These are phyloP conservation scores for Heliconius melpomene DNA, from an alignment of 1,140 invertebrate species.

Conservation along the genomic window DNA sequence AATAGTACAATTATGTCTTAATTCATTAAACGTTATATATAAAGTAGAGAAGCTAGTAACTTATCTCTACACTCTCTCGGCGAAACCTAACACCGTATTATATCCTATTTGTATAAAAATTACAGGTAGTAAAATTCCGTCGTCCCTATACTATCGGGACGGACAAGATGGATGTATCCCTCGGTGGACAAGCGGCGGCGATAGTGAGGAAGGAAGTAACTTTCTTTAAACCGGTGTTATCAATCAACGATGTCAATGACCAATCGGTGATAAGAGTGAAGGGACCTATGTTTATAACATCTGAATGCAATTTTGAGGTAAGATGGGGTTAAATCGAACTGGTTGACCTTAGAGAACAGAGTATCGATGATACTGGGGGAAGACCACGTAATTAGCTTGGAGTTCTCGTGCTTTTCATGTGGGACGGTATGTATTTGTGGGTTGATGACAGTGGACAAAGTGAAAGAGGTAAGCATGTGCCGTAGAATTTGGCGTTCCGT, in stretches of 20 bases:
- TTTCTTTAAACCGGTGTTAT: slow-evolving; percentile 63
- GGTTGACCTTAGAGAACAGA: too few relatives aligned
- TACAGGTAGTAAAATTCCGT: slow-evolving; percentile 59
- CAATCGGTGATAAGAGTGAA: slow-evolving; percentile 54
- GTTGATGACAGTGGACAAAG: too few relatives aligned
- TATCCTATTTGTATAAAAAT: slow-evolving; percentile 2
- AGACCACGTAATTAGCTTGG: too few relatives aligned
- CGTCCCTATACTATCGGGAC: slow-evolving; percentile 58
- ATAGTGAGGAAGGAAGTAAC: slow-evolving; percentile 62
- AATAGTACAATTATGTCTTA: too few relatives aligned
- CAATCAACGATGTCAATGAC: slow-evolving; percentile 57
- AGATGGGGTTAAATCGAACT: background rate
- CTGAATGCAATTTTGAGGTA: slow-evolving; percentile 57
- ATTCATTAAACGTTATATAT: background rate
- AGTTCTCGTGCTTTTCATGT: too few relatives aligned
- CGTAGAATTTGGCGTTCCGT: too few relatives aligned
- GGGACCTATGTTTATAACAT: slow-evolving; percentile 49
- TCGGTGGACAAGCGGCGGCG: slow-evolving; percentile 50
- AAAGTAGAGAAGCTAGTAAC: background rate
- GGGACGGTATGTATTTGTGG: too few relatives aligned
- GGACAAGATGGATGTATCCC: slow-evolving; percentile 61
- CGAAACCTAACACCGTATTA: too few relatives aligned
- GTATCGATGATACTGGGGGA: too few relatives aligned
- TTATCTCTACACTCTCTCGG: too few relatives aligned
- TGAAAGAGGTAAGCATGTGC: too few relatives aligned